Base-by-base conservation (phyloP, 2,113 vertebrate species). In the Leptobrachium leishanense region DNA sequence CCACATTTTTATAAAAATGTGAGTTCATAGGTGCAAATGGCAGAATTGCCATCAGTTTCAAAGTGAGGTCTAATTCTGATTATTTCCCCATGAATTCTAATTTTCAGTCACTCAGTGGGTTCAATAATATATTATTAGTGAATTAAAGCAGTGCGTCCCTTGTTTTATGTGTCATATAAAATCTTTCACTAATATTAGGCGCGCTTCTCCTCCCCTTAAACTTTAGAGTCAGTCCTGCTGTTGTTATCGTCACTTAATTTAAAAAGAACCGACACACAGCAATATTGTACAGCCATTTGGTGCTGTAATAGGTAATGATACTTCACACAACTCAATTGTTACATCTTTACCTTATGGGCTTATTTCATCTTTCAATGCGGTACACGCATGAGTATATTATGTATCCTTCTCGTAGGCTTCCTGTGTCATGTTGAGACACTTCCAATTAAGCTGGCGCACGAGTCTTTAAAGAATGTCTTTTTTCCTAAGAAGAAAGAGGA, bases 301-400 rank as follows among this genome's bases (percentile, higher is more conserved):
- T 54, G 8, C 44, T 54, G 69, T 71, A 66, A n/a, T 15, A 31
- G 42, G 20, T 55, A 77, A 57, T 63, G 39, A 75, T 67, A 77
- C 75, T 77, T 77, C 75, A 10, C 65, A 44, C 65, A 40, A 77
- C 41, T 75, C 63, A 66, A 75, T 77, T 77, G 75, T 76, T 41
- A 63, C 40, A 43, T 77, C 75, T 69, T 8, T 3, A 57, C 65
- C 68, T 13, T 68, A n/a, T 43, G 5, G 39, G 6, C n/a, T 31
- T 8, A 41, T 77, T 77, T 77, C 75, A 77, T 77, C 75, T 77
- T 39, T 66, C 6, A 15, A 59, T 63, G 54, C 59, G 65, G 54
- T 68, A 77, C 67, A 77, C 68, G 75, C 75, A 77, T 68, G 75
- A 77, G 75, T 68, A 77, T 77, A 77, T 68, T 77, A 77, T 77